Percentiles rank a stretch among this genome's conserved stretches.
phyloP scores from a whole-genome alignment of 2,888 invertebrate genomes.

The Stegophylla sp. region DNA sequence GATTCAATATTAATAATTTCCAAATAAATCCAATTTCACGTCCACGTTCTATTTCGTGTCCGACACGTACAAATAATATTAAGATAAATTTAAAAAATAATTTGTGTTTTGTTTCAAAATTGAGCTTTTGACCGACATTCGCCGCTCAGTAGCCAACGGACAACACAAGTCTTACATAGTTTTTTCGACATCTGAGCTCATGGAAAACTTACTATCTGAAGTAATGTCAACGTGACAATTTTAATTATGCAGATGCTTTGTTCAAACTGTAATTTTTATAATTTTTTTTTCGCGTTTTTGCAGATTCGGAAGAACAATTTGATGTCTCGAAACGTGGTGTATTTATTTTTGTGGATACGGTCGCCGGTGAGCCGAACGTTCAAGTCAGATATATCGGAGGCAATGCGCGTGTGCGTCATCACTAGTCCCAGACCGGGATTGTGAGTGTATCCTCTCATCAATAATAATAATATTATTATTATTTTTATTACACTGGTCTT shows the following conservation, averaged over 20 bases:
- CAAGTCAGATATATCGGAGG: conserved; percentile 68
- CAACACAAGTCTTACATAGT: conserved; percentile 32
- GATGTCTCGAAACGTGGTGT: conserved; percentile 72
- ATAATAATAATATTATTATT: conserved; percentile 36
- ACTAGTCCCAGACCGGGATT: conserved; percentile 71
- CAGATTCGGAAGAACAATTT: conserved; percentile 68
- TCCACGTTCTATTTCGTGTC: no score
- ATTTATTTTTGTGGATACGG: conserved; percentile 75
- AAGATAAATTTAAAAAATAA: background rate
- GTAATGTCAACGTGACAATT: conserved; percentile 9
- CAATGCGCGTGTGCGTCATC: conserved; percentile 71
- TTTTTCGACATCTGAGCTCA: conserved; percentile 33
- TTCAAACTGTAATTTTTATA: background rate
- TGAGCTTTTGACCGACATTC: conserved; percentile 27
- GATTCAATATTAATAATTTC: no score
- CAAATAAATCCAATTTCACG: no score
- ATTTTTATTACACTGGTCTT: background rate
- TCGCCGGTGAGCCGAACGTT: conserved; percentile 68
- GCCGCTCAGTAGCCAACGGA: background rate
- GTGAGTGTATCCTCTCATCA: conserved; percentile 66
- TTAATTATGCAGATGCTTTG: background rate
- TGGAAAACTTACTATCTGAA: conserved; percentile 25
- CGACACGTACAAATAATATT: no score
- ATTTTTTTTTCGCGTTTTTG: conserved; percentile 63
- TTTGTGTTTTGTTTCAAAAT: background rate